Base-by-base conservation (phyloP, 1,140 invertebrate genomes). In the Rhagoletis pomonella region DNA sequence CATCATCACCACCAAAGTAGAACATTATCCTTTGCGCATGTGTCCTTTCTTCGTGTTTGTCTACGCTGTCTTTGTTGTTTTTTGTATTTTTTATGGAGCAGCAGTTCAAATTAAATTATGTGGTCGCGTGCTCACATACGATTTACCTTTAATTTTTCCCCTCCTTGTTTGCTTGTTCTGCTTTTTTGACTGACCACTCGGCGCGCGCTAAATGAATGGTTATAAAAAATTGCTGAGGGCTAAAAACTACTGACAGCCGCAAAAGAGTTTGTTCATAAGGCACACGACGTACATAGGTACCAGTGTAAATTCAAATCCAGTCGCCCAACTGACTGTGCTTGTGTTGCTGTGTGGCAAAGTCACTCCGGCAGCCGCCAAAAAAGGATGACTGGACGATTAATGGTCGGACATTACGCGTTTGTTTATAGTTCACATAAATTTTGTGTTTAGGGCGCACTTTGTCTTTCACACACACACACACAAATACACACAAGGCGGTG, bases 91-190 rank as follows among this genome's bases (percentile, higher is more conserved):
- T 62, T 62, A n/a, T 62, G 44, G 1, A 73, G 42, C 69, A 73
- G 42, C 73, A 81, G 73, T 55, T 81, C 73, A 87, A 87, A 87
- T 87, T 87, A 87, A 87, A 87, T 87, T 87, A 87, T 87, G 86
- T 69, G 86, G 86, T 87, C 86, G 86, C 86, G 86, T 87, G 86
- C 64, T 42, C 19, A 47, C 17, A 10, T 69, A 69, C 86, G 86
- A 87, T 87, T 87, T 87, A 69, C 62, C 86, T 87, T 69, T 42
- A n/a, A 19, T 58, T 62, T 62, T 14, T 69, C 44, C 10, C 14
- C 50, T 77, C 19, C 50, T 55, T 77, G 14, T 55, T 47, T 77
- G 17, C 29, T 19, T 0, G n/a, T 81, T 55, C 55, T 58, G 14
- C n/a, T 55, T 81, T 81, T 6, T 69, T 44, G 67, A 10, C 47